Conservation (phyloP, 2,113 vertebrate species). For the Glaucomys volans region DNA sequence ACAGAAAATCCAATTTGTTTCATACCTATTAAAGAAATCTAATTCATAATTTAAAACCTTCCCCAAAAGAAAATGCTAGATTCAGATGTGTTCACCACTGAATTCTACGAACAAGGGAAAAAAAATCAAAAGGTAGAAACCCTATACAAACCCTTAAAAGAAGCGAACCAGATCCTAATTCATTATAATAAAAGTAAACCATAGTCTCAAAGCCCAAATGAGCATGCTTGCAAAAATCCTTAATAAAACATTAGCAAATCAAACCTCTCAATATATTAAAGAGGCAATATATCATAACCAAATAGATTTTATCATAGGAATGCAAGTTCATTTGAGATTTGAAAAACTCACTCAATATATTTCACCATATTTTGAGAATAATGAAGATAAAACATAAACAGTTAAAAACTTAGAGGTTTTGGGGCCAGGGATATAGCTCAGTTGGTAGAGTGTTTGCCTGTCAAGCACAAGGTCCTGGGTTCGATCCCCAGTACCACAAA, state of each 20-base stretch:
- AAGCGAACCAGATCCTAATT: background rate
- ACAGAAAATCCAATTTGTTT: background rate
- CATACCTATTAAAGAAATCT: background rate
- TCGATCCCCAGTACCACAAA: no score
- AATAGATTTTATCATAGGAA: background rate
- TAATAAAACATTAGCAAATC: constrained; percentile 1
- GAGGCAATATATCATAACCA: background rate
- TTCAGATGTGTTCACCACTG: background rate
- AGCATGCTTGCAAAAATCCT: background rate
- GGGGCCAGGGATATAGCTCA: no score
- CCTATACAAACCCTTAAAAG: background rate
- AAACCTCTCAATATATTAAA: background rate
- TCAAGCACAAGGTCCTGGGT: no score
- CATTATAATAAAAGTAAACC: background rate
- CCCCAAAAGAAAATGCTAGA: background rate
- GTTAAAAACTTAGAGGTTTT: background rate
- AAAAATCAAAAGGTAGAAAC: background rate
- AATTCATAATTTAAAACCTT: constrained; percentile 22
- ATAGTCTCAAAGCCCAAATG: background rate
- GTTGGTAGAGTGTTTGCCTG: no score
- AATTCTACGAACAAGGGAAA: background rate
- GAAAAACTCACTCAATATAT: background rate
- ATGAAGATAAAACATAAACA: background rate
- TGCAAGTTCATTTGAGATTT: background rate
- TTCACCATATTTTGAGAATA: background rate